Evolutionary conservation across 1,140 invertebrate species (phyloP).

Genomic region (Zelostemma sp.): DNA sequence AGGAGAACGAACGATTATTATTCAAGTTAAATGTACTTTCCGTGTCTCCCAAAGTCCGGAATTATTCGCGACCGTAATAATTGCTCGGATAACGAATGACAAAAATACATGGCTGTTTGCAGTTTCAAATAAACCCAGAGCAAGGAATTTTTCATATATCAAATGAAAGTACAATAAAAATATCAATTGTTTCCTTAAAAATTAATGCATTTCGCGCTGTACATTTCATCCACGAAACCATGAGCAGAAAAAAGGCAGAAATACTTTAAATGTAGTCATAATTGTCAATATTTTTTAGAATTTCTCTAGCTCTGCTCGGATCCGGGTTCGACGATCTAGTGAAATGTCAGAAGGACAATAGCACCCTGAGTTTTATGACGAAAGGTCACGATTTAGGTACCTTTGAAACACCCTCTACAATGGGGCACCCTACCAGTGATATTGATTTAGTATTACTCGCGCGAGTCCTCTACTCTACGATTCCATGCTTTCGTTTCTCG

Average conservation of each 20-base stretch:
- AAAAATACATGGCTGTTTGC: not conserved
- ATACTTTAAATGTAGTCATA: no score
- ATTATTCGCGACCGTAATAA: conserved; percentile 14
- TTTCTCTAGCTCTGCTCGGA: not conserved
- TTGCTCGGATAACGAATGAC: conserved; percentile 16
- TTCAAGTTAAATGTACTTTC: conserved; percentile 29
- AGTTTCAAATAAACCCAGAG: not conserved
- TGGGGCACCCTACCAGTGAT: conserved; percentile 54
- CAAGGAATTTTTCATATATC: not conserved
- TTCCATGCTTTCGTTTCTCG: conserved; percentile 49
- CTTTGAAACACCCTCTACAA: conserved; percentile 60
- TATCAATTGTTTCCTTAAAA: no score
- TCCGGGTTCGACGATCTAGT: conserved; percentile 19
- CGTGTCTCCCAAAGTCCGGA: conserved; percentile 10
- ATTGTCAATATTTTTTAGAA: no score
- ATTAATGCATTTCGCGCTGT: no score
- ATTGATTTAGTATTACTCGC: conserved; percentile 68
- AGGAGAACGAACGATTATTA: conserved; percentile 23
- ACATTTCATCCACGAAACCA: conserved; percentile 17
- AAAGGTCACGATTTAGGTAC: conserved; percentile 42
- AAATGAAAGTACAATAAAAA: conserved; percentile 25
- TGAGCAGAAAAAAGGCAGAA: no score
- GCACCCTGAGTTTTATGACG: conserved; percentile 27
- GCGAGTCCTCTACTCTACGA: conserved; percentile 49
- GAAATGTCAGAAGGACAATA: conserved; percentile 35